These are phyloP conservation scores for Nemapogon koenigi DNA, from an alignment of 2,888 invertebrate species.

Conservation along the genomic window DNA sequence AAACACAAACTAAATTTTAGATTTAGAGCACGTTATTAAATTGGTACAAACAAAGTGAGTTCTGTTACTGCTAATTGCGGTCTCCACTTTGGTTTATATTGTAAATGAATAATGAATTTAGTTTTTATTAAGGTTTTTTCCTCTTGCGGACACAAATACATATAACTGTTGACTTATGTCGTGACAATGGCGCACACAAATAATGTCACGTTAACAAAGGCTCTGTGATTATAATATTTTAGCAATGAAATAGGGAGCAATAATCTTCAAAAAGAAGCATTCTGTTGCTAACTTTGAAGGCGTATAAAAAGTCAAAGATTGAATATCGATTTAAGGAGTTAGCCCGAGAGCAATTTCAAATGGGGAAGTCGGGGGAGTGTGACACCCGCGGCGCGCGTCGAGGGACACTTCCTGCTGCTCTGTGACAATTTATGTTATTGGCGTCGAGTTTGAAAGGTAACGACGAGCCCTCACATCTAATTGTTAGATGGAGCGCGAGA, in stretches of 20 bases:
- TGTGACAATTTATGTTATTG: conserved; percentile 62
- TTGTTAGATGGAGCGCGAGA: conserved; percentile 59
- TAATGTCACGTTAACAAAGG: too few species aligned
- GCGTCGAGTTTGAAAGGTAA: conserved; percentile 22
- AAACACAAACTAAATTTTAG: too few species aligned
- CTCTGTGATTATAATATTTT: too few species aligned
- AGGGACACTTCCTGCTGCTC: conserved; percentile 38
- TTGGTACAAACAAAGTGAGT: too few species aligned
- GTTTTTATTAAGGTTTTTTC: too few species aligned
- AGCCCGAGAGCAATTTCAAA: conserved; percentile 45
- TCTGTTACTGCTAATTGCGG: too few species aligned
- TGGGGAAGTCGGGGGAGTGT: conserved; percentile 19
- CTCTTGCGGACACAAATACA: too few species aligned
- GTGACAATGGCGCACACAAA: too few species aligned
- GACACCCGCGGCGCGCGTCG: conserved; percentile 10
- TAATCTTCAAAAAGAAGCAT: conserved; percentile 3
- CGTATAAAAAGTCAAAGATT: conserved; percentile 59
- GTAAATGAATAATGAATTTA: too few species aligned
- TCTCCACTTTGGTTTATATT: too few species aligned
- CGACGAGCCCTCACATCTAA: conserved; percentile 49
- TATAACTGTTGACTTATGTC: too few species aligned
- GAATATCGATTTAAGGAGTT: conserved; percentile 55
- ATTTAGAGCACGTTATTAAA: too few species aligned
- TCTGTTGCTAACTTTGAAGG: conserved; percentile 13
- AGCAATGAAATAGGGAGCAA: conserved; percentile 3